Percentiles rank a stretch among this genome's conserved stretches.
Evolutionary conservation across 2,797 vertebrate species (phyloP).

Genomic region (Crax fasciolata): DNA sequence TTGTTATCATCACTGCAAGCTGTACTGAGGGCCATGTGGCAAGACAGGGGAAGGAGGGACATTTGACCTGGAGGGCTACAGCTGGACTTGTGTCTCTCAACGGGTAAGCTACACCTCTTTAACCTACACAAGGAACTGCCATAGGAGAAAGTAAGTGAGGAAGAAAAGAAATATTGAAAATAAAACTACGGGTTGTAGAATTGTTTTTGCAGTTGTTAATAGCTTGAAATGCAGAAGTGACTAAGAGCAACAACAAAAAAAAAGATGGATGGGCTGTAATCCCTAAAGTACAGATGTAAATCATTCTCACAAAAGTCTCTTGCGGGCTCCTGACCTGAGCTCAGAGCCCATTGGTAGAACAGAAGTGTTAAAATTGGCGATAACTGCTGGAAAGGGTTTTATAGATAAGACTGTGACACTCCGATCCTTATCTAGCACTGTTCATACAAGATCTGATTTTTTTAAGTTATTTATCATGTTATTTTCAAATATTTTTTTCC

Average conservation of each 20-base stretch:
- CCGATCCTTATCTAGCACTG: neutral
- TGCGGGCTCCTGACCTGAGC: neutral
- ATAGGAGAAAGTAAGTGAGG: neutral
- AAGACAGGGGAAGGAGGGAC: neutral
- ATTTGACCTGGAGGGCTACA: neutral
- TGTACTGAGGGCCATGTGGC: neutral
- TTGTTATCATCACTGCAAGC: neutral
- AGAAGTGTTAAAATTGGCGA: neutral
- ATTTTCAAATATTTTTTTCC: constrained; percentile 21
- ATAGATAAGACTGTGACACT: neutral
- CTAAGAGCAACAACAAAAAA: neutral
- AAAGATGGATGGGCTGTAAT: neutral
- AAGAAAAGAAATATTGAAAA: neutral
- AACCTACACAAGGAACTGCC: neutral
- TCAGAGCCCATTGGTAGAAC: neutral
- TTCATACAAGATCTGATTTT: neutral
- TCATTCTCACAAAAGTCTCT: neutral
- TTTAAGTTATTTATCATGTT: neutral
- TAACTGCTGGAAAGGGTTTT: neutral
- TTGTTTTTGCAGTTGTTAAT: neutral
- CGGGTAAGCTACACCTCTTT: neutral
- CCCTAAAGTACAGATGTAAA: neutral
- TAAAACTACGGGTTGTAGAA: neutral
- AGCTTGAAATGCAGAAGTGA: neutral
- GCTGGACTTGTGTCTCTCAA: neutral